A percentile compares a stretch with the other conserved stretches of the same genome.
phyloP scores from a whole-genome alignment of 2,888 invertebrate genomes.

The Drosophila hawaiiensis region DNA sequence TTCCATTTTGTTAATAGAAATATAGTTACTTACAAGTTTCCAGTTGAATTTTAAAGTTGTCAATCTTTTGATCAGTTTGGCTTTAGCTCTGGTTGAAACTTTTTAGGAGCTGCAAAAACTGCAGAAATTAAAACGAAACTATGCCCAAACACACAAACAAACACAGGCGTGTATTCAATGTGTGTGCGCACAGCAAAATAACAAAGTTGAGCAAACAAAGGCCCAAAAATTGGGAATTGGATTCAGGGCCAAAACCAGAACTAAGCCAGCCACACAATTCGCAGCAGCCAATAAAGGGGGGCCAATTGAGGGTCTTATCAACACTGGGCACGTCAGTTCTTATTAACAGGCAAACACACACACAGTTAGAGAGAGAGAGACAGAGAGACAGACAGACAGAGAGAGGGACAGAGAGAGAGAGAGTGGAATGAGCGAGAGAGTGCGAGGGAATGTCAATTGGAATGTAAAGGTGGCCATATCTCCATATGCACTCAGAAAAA shows the following conservation, averaged over 20 bases:
- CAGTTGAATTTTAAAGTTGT: neutral
- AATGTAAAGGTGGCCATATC: neutral
- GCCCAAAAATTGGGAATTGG: constrained; percentile 45
- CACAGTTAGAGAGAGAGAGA: neutral
- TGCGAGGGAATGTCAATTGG: neutral
- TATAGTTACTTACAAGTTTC: neutral
- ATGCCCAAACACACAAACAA: constrained; percentile 2
- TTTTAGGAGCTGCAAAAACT: constrained; percentile 13
- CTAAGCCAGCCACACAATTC: constrained; percentile 50
- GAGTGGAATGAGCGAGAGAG: neutral
- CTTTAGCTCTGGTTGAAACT: neutral
- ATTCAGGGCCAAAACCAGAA: constrained; percentile 41
- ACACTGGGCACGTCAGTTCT: constrained; percentile 27
- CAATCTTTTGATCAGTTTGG: constrained; percentile 8
- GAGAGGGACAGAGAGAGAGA: neutral
- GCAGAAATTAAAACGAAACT: constrained; percentile 39
- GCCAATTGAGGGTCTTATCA: constrained; percentile 47
- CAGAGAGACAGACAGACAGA: too few species aligned
- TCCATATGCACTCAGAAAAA: constrained; percentile 7
- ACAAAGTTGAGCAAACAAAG: constrained; percentile 50
- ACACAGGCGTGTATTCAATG: constrained; percentile 6
- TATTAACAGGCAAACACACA: constrained; percentile 25
- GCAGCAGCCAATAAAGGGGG: constrained; percentile 12
- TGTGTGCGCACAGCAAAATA: constrained; percentile 30
- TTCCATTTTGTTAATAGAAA: neutral